Base-by-base conservation (phyloP, 2,888 invertebrate species). In the Papilio protenor region DNA sequence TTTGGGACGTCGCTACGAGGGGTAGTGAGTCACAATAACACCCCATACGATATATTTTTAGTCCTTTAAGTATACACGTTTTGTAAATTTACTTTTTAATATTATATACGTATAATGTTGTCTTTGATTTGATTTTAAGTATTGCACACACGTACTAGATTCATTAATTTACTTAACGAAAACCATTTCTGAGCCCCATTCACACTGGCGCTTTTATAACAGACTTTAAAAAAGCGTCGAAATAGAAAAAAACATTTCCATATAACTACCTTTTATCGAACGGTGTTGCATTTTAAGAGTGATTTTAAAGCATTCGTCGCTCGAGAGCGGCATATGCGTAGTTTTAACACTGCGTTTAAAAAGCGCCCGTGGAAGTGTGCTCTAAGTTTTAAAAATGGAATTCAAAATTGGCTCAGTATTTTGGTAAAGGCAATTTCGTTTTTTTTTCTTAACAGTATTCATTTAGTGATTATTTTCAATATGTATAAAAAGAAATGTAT, bases 11-110 rank as follows among this genome's bases (percentile, higher is more conserved):
- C 40, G 66, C n/a, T 40, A 66, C 18, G 66, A 66, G 66, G 66
- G 66, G 40, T n/a, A 40, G 66, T 40, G 66, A 66, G n/a, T 66
- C 66, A 66, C 66, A 66, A 33, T 18, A 61, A n/a, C 40, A 40
- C 66, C 66, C 66, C n/a, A 66, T n/a, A 11, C 8, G 5, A 33
- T 64, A 16, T 64, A 64, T 16, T 64, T 57, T 64, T 33, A 64
- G 16, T 33, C 16, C 27, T 16, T 16, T 64, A 1, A 16, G 33
- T 18, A 12, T 33, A 64, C 14, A 23, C 52, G 6, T 52, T 61
- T 23, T 27, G 12, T 61, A 61, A 5, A 59, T 59, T 6, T 57
- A 57, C n/a, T 21, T 8, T 21, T 57, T 8, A 6, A 40, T 40
- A 40, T 40, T 40, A 40, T 5, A 33, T 40, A 33, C 5, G 18